phyloP scores from a whole-genome alignment of 2,113 vertebrate species.

The Danionella cerebrum region DNA sequence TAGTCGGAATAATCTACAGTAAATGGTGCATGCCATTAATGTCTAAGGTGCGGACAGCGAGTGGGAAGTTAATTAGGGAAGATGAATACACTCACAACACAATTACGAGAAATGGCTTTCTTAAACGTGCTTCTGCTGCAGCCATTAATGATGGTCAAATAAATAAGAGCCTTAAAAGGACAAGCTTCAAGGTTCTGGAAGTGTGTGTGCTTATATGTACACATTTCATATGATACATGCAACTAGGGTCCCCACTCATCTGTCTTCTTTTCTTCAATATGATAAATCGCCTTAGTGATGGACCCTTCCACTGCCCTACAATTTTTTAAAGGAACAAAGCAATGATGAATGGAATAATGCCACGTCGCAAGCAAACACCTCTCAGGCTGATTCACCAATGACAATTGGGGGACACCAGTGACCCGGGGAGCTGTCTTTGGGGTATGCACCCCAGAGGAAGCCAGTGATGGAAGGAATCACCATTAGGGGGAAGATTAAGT shows the following conservation, averaged over 20 bases:
- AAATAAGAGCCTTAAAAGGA: slow-evolving; percentile 3
- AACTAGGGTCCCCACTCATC: slow-evolving; percentile 15
- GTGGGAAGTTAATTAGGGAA: slow-evolving; percentile 58
- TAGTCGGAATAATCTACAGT: slow-evolving; percentile 16
- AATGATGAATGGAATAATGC: slow-evolving; percentile 76
- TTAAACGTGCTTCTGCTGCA: not conserved
- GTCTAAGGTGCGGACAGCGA: slow-evolving; percentile 14
- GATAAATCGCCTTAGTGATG: slow-evolving; percentile 67
- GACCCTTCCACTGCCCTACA: slow-evolving; percentile 65
- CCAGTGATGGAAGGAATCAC: slow-evolving; percentile 76
- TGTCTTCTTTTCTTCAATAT: slow-evolving; percentile 49
- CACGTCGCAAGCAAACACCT: slow-evolving; percentile 68
- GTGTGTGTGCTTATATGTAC: not conserved
- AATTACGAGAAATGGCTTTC: not conserved
- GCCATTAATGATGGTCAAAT: not conserved
- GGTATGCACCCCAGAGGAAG: slow-evolving; percentile 73
- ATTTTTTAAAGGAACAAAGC: slow-evolving; percentile 78
- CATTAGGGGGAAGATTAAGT: slow-evolving; percentile 91
- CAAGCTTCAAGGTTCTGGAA: not conserved
- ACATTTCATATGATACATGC: slow-evolving; percentile 31
- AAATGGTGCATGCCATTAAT: slow-evolving; percentile 24
- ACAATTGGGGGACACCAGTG: slow-evolving; percentile 77
- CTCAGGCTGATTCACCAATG: slow-evolving; percentile 72
- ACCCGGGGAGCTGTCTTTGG: slow-evolving; percentile 76
- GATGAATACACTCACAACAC: slow-evolving; percentile 34